phyloP scores from a whole-genome alignment of 2,797 vertebrate genomes.

The Etheostoma nigrum region DNA sequence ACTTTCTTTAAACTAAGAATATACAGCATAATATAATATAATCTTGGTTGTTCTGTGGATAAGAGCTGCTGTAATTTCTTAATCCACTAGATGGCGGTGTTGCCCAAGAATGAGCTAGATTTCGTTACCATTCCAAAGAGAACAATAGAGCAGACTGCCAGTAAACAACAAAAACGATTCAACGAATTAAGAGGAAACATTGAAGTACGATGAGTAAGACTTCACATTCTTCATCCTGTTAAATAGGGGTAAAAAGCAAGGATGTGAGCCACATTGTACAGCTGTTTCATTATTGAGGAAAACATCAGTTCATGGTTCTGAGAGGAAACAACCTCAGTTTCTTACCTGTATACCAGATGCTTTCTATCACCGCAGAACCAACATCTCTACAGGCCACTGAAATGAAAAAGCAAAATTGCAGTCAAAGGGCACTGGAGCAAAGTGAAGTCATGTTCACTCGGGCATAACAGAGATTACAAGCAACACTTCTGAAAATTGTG shows the following conservation, averaged over 20 bases:
- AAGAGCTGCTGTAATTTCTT: slow-evolving; percentile 1
- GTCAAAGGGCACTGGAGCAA: slow-evolving; percentile 41
- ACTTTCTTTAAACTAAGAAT: background rate
- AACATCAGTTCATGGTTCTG: slow-evolving; percentile 14
- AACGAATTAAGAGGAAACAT: slow-evolving; percentile 37
- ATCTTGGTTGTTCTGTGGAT: background rate
- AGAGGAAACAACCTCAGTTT: slow-evolving; percentile 10
- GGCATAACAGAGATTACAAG: slow-evolving; percentile 47
- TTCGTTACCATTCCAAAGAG: background rate
- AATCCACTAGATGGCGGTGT: slow-evolving; percentile 76
- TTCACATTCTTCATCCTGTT: slow-evolving; percentile 58
- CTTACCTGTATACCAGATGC: slow-evolving; percentile 48
- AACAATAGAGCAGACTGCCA: slow-evolving; percentile 40
- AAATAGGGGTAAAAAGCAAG: slow-evolving; percentile 29
- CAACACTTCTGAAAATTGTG: slow-evolving; percentile 38
- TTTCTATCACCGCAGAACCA: slow-evolving; percentile 9
- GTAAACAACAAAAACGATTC: slow-evolving; percentile 42
- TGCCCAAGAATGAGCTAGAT: slow-evolving; percentile 43
- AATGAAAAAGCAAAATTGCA: slow-evolving; percentile 48
- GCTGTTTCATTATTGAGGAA: slow-evolving; percentile 18
- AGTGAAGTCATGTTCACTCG: slow-evolving; percentile 38
- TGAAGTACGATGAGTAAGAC: slow-evolving; percentile 36
- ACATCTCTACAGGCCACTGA: slow-evolving; percentile 70
- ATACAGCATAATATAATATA: background rate
- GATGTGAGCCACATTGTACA: slow-evolving; percentile 15